Evolutionary conservation across 1,140 invertebrate genomes (phyloP).

Genomic region (Caenorhabditis brenneri): DNA sequence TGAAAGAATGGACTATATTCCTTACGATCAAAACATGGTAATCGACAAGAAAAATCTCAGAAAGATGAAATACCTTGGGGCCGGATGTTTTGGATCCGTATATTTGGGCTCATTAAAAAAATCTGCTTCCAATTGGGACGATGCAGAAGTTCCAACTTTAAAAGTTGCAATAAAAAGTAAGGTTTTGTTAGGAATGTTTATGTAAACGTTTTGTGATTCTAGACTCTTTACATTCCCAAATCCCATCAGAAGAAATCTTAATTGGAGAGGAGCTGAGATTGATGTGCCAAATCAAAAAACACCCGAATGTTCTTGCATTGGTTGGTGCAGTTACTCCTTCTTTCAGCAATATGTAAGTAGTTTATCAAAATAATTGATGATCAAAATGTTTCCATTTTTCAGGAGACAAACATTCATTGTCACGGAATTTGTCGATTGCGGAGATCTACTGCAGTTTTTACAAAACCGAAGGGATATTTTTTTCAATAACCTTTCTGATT

Average conservation of each 20-base stretch:
- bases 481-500: background rate
- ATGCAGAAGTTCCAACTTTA: background rate
- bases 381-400: background rate
- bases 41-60: background rate
- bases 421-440: background rate
- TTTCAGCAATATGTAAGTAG: background rate
- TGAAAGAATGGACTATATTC: background rate
- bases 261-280: background rate
- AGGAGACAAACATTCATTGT: background rate
- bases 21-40: background rate
- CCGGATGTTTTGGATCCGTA: background rate
- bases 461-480: background rate
- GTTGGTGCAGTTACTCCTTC: background rate
- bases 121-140: background rate
- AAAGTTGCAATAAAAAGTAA: background rate
- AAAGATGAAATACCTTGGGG: background rate
- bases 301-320: background rate
- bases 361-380: background rate
- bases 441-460: background rate
- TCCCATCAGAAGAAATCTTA: background rate
- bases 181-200: background rate
- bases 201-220: background rate
- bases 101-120: background rate
- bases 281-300: background rate
- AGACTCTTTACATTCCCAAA: background rate